Evolutionary conservation across 2,113 vertebrate genomes (phyloP).

Genomic region (Gulo gulo): DNA sequence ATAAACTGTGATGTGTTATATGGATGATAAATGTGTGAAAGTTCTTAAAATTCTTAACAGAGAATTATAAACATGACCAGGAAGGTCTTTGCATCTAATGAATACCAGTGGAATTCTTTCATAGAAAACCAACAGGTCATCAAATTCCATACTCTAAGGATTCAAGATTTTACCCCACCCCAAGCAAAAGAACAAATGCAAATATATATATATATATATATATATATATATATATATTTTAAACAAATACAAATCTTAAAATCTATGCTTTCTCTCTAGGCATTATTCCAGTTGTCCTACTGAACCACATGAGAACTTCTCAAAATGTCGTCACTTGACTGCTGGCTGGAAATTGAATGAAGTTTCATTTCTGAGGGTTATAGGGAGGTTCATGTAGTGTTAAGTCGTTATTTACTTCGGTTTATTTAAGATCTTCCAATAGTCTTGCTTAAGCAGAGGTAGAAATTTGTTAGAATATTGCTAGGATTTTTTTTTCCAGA

Average conservation of each 20-base stretch:
- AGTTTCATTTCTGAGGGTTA: not conserved
- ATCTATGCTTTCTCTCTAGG: not conserved
- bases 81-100: not conserved
- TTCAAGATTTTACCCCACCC: not conserved
- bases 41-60: slow-evolving; percentile 39
- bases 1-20: not conserved
- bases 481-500: not conserved
- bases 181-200: not conserved
- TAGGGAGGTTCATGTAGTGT: not conserved
- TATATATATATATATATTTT: too few species aligned
- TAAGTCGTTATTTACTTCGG: not conserved
- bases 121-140: not conserved
- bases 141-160: not conserved
- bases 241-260: not conserved
- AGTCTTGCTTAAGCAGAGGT: not conserved
- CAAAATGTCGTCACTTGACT: not conserved
- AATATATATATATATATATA: too few species aligned
- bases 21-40: not conserved
- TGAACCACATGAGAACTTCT: not conserved
- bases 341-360: not conserved
- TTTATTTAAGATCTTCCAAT: not conserved
- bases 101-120: not conserved
- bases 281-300: not conserved
- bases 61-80: not conserved
- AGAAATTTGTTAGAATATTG: not conserved